phyloP scores from a whole-genome alignment of 1,140 invertebrate genomes.

The Microplitis demolitor region DNA sequence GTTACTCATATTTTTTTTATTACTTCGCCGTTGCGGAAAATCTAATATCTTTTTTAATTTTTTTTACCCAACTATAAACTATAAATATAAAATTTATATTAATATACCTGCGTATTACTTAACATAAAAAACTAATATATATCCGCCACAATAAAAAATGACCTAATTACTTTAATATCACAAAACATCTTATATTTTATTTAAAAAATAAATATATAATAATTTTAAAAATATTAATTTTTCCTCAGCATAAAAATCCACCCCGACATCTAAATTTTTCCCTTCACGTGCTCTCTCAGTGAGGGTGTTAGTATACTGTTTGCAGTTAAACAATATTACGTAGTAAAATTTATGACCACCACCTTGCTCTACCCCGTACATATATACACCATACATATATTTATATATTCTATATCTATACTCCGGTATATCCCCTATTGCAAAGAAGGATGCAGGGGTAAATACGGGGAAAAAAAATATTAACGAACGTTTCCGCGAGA shows the following conservation, averaged over 20 bases:
- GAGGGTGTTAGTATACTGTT: conserved; percentile 51
- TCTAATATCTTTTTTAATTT: no score
- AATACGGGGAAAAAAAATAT: conserved; percentile 42
- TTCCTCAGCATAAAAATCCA: not conserved
- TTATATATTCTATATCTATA: not conserved
- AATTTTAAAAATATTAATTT: not conserved
- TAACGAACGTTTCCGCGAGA: conserved; percentile 42
- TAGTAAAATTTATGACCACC: conserved; percentile 57
- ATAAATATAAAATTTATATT: no score
- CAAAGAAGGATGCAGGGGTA: not conserved
- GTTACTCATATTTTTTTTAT: no score
- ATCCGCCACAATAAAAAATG: no score
- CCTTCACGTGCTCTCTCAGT: not conserved
- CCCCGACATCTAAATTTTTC: not conserved
- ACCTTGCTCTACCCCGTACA: not conserved
- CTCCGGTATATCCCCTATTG: not conserved
- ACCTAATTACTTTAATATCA: no score
- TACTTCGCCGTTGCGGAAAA: no score
- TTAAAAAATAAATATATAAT: no score
- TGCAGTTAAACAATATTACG: conserved; percentile 62
- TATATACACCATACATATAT: not conserved
- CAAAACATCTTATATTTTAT: no score
- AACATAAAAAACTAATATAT: no score
- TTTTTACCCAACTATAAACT: no score
- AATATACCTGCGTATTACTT: no score